Base-by-base conservation (phyloP, 64 coral and sea anemone species). In the Exaiptasia diaphana region DNA sequence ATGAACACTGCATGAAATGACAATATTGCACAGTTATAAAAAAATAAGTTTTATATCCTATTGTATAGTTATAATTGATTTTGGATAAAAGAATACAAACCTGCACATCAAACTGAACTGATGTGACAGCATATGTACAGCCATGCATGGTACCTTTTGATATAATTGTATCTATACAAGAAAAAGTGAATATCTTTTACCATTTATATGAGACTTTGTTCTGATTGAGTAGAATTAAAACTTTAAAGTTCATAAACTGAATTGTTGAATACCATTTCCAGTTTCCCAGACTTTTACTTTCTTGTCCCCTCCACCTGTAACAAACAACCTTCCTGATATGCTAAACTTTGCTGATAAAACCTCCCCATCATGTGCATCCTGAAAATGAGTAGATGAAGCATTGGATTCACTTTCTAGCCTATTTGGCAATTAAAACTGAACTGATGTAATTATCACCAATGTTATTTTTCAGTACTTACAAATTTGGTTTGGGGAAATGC, bases 321-420 rank as follows among this genome's bases (percentile, higher is more conserved):
- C 91, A 14, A 95, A 78, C 38, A 68, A 39, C 56, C 54, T 76
- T 3, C 91, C 91, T 75, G 91, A 95, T 41, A 71, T 46, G n/a
- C 86, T 95, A 53, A 95, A 95, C 35, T 58, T 71, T n/a, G 91
- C 91, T 22, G 91, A 77, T 76, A 87, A 82, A 4, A 95, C 91
- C 58, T 95, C 91, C 27, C 91, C 91, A 46, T 95, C 91, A 80
- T 95, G 87, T 0, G 86, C 91, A 89, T 95, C 91, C 91, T 95
- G 68, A 42, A 18, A 73, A 30, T 62, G 28, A 9, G 25, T 55
- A 55, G 18, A 23, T n/a, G 8, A n/a, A 2, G 15, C 10, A 55
- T 23, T 20, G 18, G 25, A 55, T 55, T 0, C 24, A 5, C 1
- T 55, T 55, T 55, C 25, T 55, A 55, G 2, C 17, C n/a, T n/a